Base-by-base conservation (phyloP, 1,140 invertebrate genomes). In the Drosophila kurseongensis region DNA sequence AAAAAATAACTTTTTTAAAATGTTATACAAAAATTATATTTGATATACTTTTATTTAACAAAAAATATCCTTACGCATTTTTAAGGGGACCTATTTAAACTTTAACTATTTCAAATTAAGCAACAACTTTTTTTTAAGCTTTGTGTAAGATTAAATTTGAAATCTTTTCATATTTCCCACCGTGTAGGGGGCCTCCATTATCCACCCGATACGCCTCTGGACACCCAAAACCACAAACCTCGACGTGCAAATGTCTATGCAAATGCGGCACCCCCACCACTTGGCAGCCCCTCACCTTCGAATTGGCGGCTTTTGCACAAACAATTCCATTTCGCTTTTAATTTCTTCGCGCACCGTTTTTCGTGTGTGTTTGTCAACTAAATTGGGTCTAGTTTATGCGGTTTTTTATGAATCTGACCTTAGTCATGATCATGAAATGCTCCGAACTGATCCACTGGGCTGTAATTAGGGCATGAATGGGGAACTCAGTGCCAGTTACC, bases 331-430 rank as follows among this genome's bases (percentile, higher is more conserved):
- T 80, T 80, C 44, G 61, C 73, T 59, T 76, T 80, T 76, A 58
- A 72, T 84, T 86, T 88, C 52, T 78, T 68, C 63, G 69, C 67
- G 54, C 67, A 56, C 35, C 61, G 48, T 63, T 59, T 58, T 56
- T 40, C 18, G 38, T 65, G 47, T 56, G 48, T 38, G 47, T 71
- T 50, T 74, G 56, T 78, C 59, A 56, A 65, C 69, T 89, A 81
- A 89, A 89, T 89, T 90, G 75, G 78, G 78, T 89, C 80, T 81
- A 85, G 80, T 85, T 81, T 90, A 85, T 89, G 80, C 65, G 85
- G 71, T 79, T 90, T 86, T 38, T 88, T 75, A 90, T 90, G 69
- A 90, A 89, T 85, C 75, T 85, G 85, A 89, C 85, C 85, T 90
- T 78, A 81, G 80, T 84, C 84, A 84, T 89, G 84, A 89, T 75